Base-by-base conservation (phyloP, 2,888 invertebrate species). In the Drosophila setosimentum region DNA sequence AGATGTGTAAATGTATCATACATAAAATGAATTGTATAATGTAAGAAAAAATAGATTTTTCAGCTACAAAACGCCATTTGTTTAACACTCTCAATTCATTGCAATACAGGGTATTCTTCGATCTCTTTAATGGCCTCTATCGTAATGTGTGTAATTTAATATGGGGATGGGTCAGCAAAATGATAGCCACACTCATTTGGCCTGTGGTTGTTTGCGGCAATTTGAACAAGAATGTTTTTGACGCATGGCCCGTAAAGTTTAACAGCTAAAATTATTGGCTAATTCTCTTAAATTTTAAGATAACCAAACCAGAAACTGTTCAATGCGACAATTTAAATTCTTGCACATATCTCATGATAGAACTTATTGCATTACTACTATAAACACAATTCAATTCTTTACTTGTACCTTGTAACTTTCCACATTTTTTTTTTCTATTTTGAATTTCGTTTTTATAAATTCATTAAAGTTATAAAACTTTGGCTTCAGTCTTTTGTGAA, bases 131-230 rank as follows among this genome's bases (percentile, higher is more conserved):
- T n/a, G 24, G 29, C 33, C 33, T 63, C 42, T 32, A 30, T 29
- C 10, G 2, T 13, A 27, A 51, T 48, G 37, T 40, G 18, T 62
- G 37, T 29, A 5, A 59, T 55, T 37, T 55, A n/a, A 33, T 32
- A 40, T 66, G 48, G 13, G 30, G 6, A 24, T 59, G 29, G 60
- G 50, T 78, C 57, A 66, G 54, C 62, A 63, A 50, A 69, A 54
- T 54, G 58, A 66, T 62, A 62, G 57, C 33, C 75, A 54, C 54
- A 73, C 32, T 45, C 45, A 75, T 73, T 73, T 58, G 29, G 21
- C n/a, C 30, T 82, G 55, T 37, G 30, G 50, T 54, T 60, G 29
- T 68, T 32, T 51, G 49, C 29, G 48, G 57, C 21, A 33, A 53
- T 55, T 61, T 65, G 29, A 49, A 54, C 32, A 49, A 45, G 13